A percentile compares a stretch with the other conserved stretches of the same genome.
phyloP scores from a whole-genome alignment of 2,797 vertebrate species.

The Limnodromus scolopaceus region DNA sequence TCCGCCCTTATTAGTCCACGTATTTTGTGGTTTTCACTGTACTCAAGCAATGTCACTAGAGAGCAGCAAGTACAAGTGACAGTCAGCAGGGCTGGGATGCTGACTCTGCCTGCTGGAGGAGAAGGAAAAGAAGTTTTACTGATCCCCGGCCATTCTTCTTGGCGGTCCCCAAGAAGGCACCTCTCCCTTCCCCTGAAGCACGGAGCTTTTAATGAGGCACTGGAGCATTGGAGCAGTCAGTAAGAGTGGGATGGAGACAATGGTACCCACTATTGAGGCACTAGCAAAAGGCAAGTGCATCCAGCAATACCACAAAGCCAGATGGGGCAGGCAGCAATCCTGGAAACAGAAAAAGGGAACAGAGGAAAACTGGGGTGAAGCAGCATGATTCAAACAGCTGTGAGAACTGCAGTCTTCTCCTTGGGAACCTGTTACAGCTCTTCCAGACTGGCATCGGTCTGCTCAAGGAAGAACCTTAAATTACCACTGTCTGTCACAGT shows the following conservation, averaged over 20 bases:
- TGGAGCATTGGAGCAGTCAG: neutral
- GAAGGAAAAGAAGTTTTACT: neutral
- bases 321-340: neutral
- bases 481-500: neutral
- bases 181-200: neutral
- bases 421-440: neutral
- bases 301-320: neutral
- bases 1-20: slow-evolving; percentile 32
- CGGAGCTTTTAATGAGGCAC: neutral
- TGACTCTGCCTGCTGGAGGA: slow-evolving; percentile 39
- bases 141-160: neutral
- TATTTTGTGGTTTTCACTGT: slow-evolving; percentile 52
- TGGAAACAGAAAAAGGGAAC: slow-evolving; percentile 28
- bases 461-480: neutral
- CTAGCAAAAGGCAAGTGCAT: neutral
- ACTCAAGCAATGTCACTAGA: slow-evolving; percentile 38
- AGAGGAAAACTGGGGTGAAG: neutral
- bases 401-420: neutral
- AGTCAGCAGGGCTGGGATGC: neutral
- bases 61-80: neutral
- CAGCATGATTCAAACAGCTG: neutral
- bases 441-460: neutral
- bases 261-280: neutral
- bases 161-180: neutral
- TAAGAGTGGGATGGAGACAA: neutral